A percentile compares a stretch with the other conserved stretches of the same genome.
phyloP scores from a whole-genome alignment of 1,140 invertebrate species.

The Chrysoperla carnea region DNA sequence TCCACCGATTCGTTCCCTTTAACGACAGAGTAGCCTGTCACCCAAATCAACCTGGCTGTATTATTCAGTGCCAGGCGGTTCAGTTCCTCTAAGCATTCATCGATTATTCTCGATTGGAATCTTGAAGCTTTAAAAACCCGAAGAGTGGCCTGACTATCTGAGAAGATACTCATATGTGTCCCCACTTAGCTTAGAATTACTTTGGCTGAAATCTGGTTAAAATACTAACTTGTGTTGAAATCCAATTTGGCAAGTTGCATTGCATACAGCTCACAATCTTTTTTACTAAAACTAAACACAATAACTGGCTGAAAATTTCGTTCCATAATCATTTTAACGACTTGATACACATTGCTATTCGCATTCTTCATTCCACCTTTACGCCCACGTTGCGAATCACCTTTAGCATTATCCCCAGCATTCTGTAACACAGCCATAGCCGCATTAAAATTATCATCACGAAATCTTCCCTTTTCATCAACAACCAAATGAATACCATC shows the following conservation, averaged over 20 bases:
- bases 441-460: constrained; percentile 93
- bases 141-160: too few relatives aligned
- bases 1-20: too few relatives aligned
- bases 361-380: constrained; percentile 42
- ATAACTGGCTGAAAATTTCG: constrained; percentile 94
- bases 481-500: constrained; percentile 94
- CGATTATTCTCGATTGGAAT: too few relatives aligned
- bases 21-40: too few relatives aligned
- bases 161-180: too few relatives aligned
- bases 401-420: constrained; percentile 53
- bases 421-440: constrained; percentile 80
- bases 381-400: constrained; percentile 53
- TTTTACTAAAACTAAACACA: constrained; percentile 98
- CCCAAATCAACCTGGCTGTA: too few relatives aligned
- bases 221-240: constrained; percentile 66
- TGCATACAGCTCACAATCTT: constrained; percentile 95
- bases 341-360: constrained; percentile 75
- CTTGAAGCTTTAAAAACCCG: too few relatives aligned
- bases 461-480: constrained; percentile 85
- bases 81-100: too few relatives aligned
- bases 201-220: background rate
- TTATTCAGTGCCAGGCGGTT: too few relatives aligned
- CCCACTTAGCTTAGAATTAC: constrained; percentile 2
- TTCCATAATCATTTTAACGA: constrained; percentile 99
- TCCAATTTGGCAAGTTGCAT: constrained; percentile 93